phyloP scores from a whole-genome alignment of 2,888 invertebrate genomes.

The Trichogramma evanescens region DNA sequence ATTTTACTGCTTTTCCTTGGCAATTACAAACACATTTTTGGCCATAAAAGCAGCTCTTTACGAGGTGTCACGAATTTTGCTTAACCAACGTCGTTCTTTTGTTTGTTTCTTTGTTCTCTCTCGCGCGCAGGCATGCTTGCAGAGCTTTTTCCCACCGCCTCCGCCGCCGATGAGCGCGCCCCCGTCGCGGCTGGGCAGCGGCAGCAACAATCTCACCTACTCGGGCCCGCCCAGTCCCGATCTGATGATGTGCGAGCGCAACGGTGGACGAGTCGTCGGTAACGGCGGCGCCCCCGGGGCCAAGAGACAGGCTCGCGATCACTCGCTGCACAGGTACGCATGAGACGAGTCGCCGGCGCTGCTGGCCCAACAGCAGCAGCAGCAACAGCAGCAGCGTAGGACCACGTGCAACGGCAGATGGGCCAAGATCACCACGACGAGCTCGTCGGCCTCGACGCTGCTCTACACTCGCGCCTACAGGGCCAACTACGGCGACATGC shows the following conservation, averaged over 20 bases:
- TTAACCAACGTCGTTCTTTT: neutral
- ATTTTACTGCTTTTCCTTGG: neutral
- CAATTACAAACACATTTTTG: too few species aligned
- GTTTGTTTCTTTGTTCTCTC: neutral
- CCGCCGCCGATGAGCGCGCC: constrained; percentile 44
- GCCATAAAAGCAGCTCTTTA: too few species aligned
- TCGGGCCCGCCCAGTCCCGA: constrained; percentile 46
- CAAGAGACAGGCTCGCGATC: constrained; percentile 44
- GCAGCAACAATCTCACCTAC: constrained; percentile 43
- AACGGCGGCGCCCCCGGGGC: constrained; percentile 39
- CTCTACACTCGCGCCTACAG: constrained; percentile 22
- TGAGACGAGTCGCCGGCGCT: constrained; percentile 28
- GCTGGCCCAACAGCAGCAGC: constrained; percentile 1
- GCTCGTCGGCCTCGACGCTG: constrained; percentile 17
- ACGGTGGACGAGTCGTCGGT: too few species aligned
- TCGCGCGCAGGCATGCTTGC: constrained; percentile 41
- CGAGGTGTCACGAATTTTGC: too few species aligned
- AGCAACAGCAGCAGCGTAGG: constrained; percentile 10
- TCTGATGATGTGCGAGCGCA: constrained; percentile 39
- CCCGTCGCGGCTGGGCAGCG: constrained; percentile 38
- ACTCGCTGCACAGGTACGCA: constrained; percentile 45
- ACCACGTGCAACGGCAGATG: constrained; percentile 6
- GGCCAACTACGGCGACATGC: constrained; percentile 20
- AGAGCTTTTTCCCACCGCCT: constrained; percentile 46
- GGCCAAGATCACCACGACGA: constrained; percentile 14